Conservation (phyloP, 2,797 vertebrate species). For the Nyctibius grandis region DNA sequence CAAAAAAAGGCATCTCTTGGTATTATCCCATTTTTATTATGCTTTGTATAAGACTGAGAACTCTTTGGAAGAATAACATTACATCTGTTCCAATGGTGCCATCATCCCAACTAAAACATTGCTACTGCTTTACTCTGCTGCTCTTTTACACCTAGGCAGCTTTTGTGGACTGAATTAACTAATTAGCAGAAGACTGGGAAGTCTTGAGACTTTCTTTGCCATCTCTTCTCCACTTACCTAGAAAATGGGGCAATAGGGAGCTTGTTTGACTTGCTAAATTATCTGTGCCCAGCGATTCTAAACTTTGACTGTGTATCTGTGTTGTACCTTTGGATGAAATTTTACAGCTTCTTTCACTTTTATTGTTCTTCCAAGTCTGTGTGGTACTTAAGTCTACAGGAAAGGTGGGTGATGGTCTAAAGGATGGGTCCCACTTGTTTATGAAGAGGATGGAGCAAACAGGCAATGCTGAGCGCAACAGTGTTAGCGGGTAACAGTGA, state of each 20-base stretch:
- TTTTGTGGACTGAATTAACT: neutral
- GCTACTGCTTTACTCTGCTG: neutral
- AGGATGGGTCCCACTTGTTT: neutral
- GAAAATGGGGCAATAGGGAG: neutral
- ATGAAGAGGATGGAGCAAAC: neutral
- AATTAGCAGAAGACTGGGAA: neutral
- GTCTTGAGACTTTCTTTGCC: neutral
- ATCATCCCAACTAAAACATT: neutral
- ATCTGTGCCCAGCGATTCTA: neutral
- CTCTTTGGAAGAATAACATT: neutral
- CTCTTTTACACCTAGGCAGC: neutral
- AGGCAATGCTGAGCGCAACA: accelerated
- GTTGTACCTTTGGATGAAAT: neutral
- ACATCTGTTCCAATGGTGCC: neutral
- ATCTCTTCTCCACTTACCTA: neutral
- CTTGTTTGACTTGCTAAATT: neutral
- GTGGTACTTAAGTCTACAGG: neutral
- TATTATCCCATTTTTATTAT: neutral
- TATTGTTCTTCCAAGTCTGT: neutral
- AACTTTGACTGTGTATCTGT: neutral
- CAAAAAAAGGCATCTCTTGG: neutral
- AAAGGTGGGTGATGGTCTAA: neutral
- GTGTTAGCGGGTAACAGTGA: neutral
- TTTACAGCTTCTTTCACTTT: neutral
- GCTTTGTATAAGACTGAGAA: neutral